Evolutionary conservation across 1,140 invertebrate species (phyloP), one percentile per base, ranked within the genome.

Genomic region (Drosophila mojavensis): DNA sequence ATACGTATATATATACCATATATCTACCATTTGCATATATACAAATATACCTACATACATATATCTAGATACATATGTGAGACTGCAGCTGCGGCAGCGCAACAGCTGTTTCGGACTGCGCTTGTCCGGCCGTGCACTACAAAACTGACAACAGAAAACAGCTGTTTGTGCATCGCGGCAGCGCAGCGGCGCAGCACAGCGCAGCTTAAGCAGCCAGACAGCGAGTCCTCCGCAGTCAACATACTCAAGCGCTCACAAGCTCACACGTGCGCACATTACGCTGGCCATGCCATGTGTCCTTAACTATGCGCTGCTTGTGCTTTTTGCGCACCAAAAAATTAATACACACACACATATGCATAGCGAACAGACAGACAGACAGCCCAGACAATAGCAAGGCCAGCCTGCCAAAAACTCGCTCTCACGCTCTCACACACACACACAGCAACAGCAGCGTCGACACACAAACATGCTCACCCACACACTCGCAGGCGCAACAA

Each of bases 311-410:
- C 61, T 79, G 64, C 11, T 39, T 39, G 10, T 39, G 73, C 71
- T 81, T 83, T 81, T 85, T 85, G 82, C 82, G 82, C 82, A 84
- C 78, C 78, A 77, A 68, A 77, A 83, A 66, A 77, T 83, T 81
- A 39, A 51, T 45, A 6, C 15, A 54, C 47, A 20, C 70, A 61
- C 20, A 67, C 55, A 41, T 43, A 61, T 48, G 58, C 26, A 73
- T 47, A 80, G 58, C 28, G 17, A 30, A 50, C 56, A 24, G 47
- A 13, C 64, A 47, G 56, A 61, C 59, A 41, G 50, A 68, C 59
- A 48, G 55, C 48, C 48, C 68, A 75, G 63, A 66, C 63, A 67
- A 66, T 48, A 67, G 61, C 66, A 61, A 79, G 65, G 53, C 68
- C 79, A 78, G 71, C 81, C 67, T 51, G 58, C 66, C 59, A 36